Base-by-base conservation (phyloP, 2,113 vertebrate genomes). In the Chitala chitala region DNA sequence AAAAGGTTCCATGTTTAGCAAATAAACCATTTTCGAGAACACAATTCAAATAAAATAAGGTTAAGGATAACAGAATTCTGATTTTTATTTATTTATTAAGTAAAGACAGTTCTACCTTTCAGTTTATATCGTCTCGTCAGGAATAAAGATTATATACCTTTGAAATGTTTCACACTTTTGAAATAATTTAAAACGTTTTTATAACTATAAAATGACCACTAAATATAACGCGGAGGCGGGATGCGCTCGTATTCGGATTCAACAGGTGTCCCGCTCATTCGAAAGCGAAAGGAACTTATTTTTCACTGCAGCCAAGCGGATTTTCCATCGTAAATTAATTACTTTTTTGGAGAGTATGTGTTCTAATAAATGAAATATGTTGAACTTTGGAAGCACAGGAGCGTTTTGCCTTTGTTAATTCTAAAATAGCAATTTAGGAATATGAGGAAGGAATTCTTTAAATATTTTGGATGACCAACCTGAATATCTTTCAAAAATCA, bases 231-330 rank as follows among this genome's bases (percentile, higher is more conserved):
- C 64, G 26, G 24, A 75, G 31, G 64, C 61, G 44, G 74, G 70
- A 72, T 65, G 54, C 71, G 64, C 58, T 17, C 29, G 55, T 64
- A 10, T 51, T 20, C 8, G 48, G 48, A 20, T 36, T 69, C 78
- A 79, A 79, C 78, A 79, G 78, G 78, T 79, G 78, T 26, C 78
- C 50, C 59, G 42, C 63, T 29, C 50, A 33, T 15, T 61, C 40
- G 75, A 75, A 69, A 63, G 72, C 69, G 55, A 76, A 36, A 59
- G 61, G 50, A 73, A 63, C 48, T 66, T 48, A 46, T n/a, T 42
- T 64, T 59, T 74, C 24, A 33, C 61, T 59, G 44, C 20, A n/a
- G 42, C 29, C 36, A 55, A 55, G 50, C 9, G 36, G 48, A 53
- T 48, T 54, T 54, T 66, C 5, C 24, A 17, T 29, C 50, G 17